A percentile compares a stretch with the other conserved stretches of the same genome.
Conservation (phyloP, 30 jellyfish, hydroid and myxozoan genomes). For the Euphysa ruthae region DNA sequence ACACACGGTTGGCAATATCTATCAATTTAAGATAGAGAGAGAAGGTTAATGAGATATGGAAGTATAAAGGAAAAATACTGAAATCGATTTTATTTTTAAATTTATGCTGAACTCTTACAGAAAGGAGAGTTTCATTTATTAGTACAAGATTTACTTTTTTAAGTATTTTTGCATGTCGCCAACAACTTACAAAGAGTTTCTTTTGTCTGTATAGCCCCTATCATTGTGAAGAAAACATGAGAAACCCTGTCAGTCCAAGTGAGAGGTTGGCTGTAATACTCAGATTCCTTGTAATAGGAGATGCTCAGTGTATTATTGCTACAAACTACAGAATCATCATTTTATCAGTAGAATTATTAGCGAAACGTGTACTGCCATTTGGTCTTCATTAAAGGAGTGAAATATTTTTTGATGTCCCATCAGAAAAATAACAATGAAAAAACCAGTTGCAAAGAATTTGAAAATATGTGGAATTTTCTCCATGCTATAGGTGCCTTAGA, state of each 20-base stretch:
- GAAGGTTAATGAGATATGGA: no score
- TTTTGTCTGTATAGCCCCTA: neutral
- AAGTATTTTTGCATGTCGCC: conserved; percentile 10
- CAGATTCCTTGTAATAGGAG: conserved; percentile 52
- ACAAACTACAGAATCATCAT: conserved; percentile 52
- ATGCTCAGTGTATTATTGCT: conserved; percentile 52
- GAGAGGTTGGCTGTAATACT: conserved; percentile 49
- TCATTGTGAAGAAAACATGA: neutral
- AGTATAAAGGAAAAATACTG: no score
- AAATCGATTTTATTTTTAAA: no score
- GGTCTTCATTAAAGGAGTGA: conserved; percentile 1
- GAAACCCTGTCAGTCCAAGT: conserved; percentile 13
- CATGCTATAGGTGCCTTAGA: no score
- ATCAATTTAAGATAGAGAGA: no score
- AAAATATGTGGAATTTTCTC: neutral
- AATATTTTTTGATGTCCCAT: neutral
- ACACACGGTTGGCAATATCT: no score
- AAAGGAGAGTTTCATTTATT: conserved; percentile 10
- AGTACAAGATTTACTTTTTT: neutral
- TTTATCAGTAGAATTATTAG: conserved; percentile 32
- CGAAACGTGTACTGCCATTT: conserved; percentile 28
- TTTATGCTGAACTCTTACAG: conserved; percentile 7
- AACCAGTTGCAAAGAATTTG: neutral
- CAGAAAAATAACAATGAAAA: neutral
- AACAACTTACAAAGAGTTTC: neutral